A percentile compares a stretch with the other conserved stretches of the same genome.
phyloP scores from a whole-genome alignment of 2,113 vertebrate species.

The Embiotoca jacksoni region DNA sequence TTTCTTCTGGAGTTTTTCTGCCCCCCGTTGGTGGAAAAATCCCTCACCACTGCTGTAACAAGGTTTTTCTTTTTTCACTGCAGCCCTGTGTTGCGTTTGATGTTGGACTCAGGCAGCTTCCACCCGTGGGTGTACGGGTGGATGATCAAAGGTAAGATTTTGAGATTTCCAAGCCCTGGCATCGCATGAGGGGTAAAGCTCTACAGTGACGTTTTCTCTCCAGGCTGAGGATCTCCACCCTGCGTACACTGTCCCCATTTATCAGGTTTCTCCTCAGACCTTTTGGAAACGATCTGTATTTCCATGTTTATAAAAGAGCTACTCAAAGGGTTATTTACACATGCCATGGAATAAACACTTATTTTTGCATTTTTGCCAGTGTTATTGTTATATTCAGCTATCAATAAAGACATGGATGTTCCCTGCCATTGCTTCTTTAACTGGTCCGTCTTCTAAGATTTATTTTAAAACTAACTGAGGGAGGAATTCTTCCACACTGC shows the following conservation, averaged over 20 bases:
- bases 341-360: too few relatives aligned
- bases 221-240: not conserved
- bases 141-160: constrained; percentile 52
- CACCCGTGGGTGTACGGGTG: constrained; percentile 17
- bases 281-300: too few relatives aligned
- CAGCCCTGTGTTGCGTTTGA: constrained; percentile 41
- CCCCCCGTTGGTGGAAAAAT: constrained; percentile 3
- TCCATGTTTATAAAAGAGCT: too few relatives aligned
- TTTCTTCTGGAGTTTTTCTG: constrained; percentile 9
- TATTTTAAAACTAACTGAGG: too few relatives aligned
- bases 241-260: not conserved
- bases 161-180: constrained; percentile 18
- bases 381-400: too few relatives aligned
- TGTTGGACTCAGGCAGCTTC: constrained; percentile 41
- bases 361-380: too few relatives aligned
- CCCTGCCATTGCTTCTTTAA: too few relatives aligned
- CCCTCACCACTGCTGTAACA: not conserved
- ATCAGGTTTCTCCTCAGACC: not conserved
- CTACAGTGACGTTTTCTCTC: constrained; percentile 12
- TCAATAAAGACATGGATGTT: too few relatives aligned
- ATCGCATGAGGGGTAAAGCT: constrained; percentile 15
- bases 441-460: too few relatives aligned
- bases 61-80: not conserved
- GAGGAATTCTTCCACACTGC: too few relatives aligned
- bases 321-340: too few relatives aligned